Evolutionary conservation across 2,888 invertebrate species (phyloP).

Genomic region (Anoplius nigerrimus): DNA sequence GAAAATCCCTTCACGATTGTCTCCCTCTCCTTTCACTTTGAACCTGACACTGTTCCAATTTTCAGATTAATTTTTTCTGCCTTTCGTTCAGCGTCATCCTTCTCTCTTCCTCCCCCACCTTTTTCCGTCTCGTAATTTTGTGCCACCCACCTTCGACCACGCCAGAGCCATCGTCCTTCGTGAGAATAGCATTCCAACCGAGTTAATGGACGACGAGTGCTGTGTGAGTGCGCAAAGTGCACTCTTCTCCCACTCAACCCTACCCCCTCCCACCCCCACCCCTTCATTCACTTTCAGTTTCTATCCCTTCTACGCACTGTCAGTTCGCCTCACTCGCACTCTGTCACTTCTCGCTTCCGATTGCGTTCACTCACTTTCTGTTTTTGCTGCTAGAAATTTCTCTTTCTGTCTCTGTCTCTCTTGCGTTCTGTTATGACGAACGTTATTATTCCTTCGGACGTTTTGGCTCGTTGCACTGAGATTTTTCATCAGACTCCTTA

Average conservation of each 20-base stretch:
- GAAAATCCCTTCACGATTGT: neutral
- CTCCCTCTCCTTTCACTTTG: conserved; percentile 33
- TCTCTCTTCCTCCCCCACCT: conserved; percentile 20
- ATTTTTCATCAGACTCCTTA: no score
- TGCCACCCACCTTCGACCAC: conserved; percentile 16
- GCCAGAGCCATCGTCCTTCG: neutral
- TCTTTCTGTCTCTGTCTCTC: no score
- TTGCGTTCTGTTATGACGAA: no score
- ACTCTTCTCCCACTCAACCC: conserved; percentile 27
- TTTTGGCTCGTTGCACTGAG: no score
- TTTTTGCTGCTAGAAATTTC: no score
- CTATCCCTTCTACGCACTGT: no score
- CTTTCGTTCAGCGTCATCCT: conserved; percentile 27
- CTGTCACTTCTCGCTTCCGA: no score
- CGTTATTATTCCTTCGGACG: no score
- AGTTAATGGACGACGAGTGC: conserved; percentile 56
- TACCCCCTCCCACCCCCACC: neutral
- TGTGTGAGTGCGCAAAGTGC: conserved; percentile 50
- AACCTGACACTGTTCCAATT: neutral
- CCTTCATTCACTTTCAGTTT: conserved; percentile 10
- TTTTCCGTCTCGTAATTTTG: conserved; percentile 21
- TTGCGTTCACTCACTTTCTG: no score
- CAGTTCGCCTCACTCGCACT: no score
- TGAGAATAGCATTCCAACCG: conserved; percentile 54
- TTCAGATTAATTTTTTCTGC: conserved; percentile 1